Percentiles rank a stretch among this genome's conserved stretches.
These are phyloP conservation scores for Blastobasis adustella DNA, from an alignment of 2,888 invertebrate genomes.

Conservation along the genomic window DNA sequence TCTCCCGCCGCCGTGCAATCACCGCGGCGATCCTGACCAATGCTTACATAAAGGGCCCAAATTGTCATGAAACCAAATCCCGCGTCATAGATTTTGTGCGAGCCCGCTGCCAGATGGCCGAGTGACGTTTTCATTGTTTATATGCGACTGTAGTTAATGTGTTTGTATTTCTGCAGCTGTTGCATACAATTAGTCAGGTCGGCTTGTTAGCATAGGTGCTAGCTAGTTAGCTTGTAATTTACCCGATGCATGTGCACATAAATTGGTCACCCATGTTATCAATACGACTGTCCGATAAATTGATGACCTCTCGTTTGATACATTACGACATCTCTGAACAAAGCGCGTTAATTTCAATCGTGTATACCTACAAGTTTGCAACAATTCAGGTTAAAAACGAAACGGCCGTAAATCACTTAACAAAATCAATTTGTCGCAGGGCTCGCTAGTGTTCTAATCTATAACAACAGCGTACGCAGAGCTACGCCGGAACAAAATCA, in stretches of 20 bases:
- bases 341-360: not conserved
- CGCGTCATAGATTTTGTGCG: not conserved
- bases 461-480: conserved; percentile 5
- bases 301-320: not conserved
- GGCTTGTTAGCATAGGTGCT: not conserved
- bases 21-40: conserved; percentile 24
- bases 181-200: not conserved
- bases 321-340: not conserved
- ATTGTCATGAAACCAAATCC: conserved; percentile 2
- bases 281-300: not conserved
- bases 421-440: not conserved
- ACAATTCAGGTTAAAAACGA: not conserved
- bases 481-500: conserved; percentile 19
- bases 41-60: conserved; percentile 7
- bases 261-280: not conserved
- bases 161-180: not conserved
- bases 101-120: not conserved
- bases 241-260: too few species aligned
- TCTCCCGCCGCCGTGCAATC: conserved; percentile 41
- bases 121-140: not conserved
- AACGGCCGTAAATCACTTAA: not conserved
- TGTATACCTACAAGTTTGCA: not conserved
- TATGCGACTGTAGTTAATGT: not conserved
- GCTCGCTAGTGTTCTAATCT: not conserved
- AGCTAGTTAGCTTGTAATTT: too few species aligned